phyloP scores from a whole-genome alignment of 2,888 invertebrate genomes.

The Calliopum simillimum region DNA sequence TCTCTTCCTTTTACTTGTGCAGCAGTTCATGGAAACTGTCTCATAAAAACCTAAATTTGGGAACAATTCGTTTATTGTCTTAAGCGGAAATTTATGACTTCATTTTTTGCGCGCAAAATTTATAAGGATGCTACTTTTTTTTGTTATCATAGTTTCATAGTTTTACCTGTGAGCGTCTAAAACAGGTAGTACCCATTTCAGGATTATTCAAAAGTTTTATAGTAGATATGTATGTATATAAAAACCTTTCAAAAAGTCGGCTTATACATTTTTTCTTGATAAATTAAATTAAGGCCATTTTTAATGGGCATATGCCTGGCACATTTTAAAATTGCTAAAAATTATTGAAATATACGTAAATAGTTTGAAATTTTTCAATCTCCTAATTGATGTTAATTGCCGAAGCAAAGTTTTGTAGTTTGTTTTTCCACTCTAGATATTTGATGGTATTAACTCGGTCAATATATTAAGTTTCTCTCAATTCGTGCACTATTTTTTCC shows the following conservation, averaged over 20 bases:
- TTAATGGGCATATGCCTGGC: no score
- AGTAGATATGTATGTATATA: no score
- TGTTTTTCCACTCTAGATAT: constrained; percentile 41
- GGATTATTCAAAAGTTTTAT: neutral
- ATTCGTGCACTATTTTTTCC: neutral
- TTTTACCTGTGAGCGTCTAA: neutral
- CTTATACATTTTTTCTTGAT: no score
- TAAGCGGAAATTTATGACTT: constrained; percentile 13
- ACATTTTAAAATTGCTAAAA: neutral
- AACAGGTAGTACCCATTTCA: neutral
- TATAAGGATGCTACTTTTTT: neutral
- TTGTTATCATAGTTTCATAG: neutral
- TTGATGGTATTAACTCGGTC: constrained; percentile 41
- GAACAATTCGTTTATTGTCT: constrained; percentile 3
- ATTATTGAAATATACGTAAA: neutral
- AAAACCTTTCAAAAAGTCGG: no score
- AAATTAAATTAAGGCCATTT: no score
- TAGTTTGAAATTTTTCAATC: constrained; percentile 34
- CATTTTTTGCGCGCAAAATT: neutral
- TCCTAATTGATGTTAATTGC: constrained; percentile 64
- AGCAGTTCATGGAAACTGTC: neutral
- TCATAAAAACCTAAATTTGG: neutral
- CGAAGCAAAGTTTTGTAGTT: constrained; percentile 54
- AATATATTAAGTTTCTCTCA: constrained; percentile 28
- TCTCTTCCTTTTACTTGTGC: neutral